These are phyloP conservation scores for Decapterus maruadsi DNA, from an alignment of 2,797 vertebrate genomes.

Conservation along the genomic window DNA sequence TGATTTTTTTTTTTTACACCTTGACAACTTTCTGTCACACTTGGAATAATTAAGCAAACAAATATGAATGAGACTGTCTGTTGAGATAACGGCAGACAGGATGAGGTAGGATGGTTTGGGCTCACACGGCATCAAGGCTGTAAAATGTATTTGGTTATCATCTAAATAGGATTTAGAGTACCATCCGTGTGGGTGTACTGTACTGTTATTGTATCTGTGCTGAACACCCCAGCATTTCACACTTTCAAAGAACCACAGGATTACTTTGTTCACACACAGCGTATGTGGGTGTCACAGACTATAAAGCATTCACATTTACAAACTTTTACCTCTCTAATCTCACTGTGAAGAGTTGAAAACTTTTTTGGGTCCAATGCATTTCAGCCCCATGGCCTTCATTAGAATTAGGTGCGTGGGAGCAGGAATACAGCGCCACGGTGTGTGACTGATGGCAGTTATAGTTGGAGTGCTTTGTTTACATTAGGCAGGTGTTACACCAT, in stretches of 20 bases:
- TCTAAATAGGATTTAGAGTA: slow-evolving; percentile 59
- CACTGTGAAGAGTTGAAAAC: slow-evolving; percentile 22
- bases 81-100: slow-evolving; percentile 24
- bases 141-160: slow-evolving; percentile 52
- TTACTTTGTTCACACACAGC: slow-evolving; percentile 53
- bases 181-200: slow-evolving; percentile 54
- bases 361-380: slow-evolving; percentile 40
- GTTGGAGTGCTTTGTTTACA: slow-evolving; percentile 19
- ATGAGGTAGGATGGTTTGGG: slow-evolving; percentile 30
- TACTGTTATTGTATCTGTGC: slow-evolving; percentile 53
- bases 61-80: slow-evolving; percentile 34
- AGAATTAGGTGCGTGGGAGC: slow-evolving; percentile 32
- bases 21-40: slow-evolving; percentile 21
- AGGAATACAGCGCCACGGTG: slow-evolving; percentile 7
- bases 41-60: slow-evolving; percentile 30
- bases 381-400: slow-evolving; percentile 51
- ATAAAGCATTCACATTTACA: slow-evolving; percentile 47
- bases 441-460: slow-evolving; percentile 47
- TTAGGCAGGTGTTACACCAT: slow-evolving; percentile 15
- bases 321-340: slow-evolving; percentile 52
- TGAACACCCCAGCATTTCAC: slow-evolving; percentile 48
- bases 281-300: slow-evolving; percentile 58
- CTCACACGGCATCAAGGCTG: slow-evolving; percentile 20
- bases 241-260: slow-evolving; percentile 55
- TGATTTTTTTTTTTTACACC: slow-evolving; percentile 7